These are phyloP conservation scores for Antigone vipio DNA, from an alignment of 2,113 vertebrate genomes.

Conservation along the genomic window DNA sequence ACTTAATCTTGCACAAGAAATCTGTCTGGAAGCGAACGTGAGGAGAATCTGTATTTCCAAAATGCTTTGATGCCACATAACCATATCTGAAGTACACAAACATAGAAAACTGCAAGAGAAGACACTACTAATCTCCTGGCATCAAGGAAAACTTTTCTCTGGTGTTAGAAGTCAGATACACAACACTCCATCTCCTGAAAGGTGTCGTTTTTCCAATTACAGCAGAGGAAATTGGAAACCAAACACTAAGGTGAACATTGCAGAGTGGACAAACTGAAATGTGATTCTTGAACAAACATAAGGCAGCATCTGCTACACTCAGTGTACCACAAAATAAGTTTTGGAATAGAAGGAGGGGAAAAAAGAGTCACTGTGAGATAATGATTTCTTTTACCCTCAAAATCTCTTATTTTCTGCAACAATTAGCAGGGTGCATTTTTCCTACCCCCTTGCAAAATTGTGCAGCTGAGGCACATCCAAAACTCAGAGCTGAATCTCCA, in stretches of 20 bases:
- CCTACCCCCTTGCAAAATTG: background rate
- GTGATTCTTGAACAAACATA: background rate
- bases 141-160: background rate
- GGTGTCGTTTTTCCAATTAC: background rate
- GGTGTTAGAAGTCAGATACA: background rate
- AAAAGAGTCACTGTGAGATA: background rate
- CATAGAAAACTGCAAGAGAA: background rate
- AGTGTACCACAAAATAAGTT: background rate
- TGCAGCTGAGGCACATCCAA: background rate
- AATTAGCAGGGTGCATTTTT: background rate
- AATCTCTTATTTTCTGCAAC: background rate
- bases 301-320: background rate
- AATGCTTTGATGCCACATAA: background rate
- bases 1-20: background rate
- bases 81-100: background rate
- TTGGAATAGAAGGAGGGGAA: background rate
- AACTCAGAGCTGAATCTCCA: background rate
- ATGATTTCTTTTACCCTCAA: background rate
- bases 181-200: background rate
- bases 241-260: background rate
- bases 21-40: background rate
- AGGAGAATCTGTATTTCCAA: background rate
- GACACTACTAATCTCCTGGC: background rate
- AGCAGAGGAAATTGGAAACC: constrained; percentile 16
- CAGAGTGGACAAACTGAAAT: background rate